Conservation (phyloP, 2,113 vertebrate species). For the Noturus placidus region DNA sequence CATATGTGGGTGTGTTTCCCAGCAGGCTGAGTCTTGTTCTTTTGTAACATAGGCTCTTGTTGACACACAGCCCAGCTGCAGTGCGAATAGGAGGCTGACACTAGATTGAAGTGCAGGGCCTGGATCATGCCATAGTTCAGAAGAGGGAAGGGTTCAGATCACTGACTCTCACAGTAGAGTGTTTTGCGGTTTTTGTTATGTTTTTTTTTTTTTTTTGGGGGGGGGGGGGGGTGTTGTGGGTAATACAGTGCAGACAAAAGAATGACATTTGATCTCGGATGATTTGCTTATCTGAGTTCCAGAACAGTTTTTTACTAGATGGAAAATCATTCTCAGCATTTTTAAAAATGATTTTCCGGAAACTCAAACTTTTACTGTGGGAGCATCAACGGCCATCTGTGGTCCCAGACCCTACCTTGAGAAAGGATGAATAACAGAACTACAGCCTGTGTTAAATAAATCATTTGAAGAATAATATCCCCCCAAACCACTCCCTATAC, state of each 20-base stretch:
- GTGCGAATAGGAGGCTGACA: conserved; percentile 4
- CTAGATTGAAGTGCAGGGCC: conserved; percentile 31
- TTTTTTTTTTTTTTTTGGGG: background rate
- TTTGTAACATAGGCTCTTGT: background rate
- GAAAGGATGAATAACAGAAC: background rate
- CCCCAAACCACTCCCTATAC: background rate
- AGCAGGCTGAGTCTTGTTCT: conserved; percentile 2
- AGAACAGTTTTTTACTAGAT: background rate
- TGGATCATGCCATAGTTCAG: conserved; percentile 1
- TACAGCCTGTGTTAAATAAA: conserved; percentile 22
- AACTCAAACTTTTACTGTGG: background rate
- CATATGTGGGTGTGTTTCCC: conserved; percentile 2
- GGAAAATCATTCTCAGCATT: conserved; percentile 26
- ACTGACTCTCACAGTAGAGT: background rate
- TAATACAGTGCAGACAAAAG: background rate
- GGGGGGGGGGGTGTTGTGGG: background rate
- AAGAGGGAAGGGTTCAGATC: background rate
- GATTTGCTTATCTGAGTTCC: conserved; percentile 2
- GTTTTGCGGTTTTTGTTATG: too few relatives aligned
- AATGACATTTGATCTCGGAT: conserved; percentile 27
- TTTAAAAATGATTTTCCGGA: background rate
- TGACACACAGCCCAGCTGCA: conserved; percentile 10
- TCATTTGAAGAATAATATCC: conserved; percentile 26
- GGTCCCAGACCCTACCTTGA: background rate
- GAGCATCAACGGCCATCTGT: background rate